These are phyloP conservation scores for Acipenser ruthenus DNA, from an alignment of 2,797 vertebrate genomes.

Conservation along the genomic window DNA sequence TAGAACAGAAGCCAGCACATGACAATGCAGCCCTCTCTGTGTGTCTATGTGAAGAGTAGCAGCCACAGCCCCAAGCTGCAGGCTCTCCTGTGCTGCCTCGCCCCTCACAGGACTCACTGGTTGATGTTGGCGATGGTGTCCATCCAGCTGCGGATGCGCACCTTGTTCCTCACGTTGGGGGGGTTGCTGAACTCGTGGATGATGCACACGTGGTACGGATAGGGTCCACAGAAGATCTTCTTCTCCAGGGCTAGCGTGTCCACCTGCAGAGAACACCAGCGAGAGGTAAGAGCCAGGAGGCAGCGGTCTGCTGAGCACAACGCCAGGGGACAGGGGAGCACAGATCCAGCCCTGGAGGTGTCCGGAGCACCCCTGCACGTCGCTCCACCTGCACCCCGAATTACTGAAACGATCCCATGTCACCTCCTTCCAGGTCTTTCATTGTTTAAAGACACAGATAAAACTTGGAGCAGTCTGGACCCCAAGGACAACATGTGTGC, in stretches of 20 bases:
- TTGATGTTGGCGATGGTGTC: conserved; percentile 97
- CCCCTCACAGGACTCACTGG: conserved; percentile 69
- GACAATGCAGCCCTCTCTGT: neutral
- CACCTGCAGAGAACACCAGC: conserved; percentile 55
- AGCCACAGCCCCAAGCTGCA: no score
- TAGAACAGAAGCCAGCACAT: neutral
- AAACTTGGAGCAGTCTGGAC: no score
- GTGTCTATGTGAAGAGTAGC: neutral
- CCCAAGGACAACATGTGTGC: no score
- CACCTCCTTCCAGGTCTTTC: no score
- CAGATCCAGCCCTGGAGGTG: no score
- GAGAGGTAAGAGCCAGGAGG: neutral
- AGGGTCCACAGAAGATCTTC: conserved; percentile 90
- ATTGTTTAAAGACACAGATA: no score
- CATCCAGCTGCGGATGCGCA: conserved; percentile 97
- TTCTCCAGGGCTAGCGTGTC: conserved; percentile 84
- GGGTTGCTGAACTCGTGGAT: conserved; percentile 97
- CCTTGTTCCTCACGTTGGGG: conserved; percentile 93
- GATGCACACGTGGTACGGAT: conserved; percentile 91
- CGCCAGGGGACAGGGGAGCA: no score
- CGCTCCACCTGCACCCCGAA: no score
- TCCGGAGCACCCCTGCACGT: conserved; percentile 57
- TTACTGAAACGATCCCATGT: no score
- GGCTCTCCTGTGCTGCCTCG: no score
- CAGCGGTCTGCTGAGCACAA: no score